Percentiles rank a stretch among this genome's conserved stretches.
Evolutionary conservation across 2,797 vertebrate species (phyloP).

Genomic region (Darevskia mixta): DNA sequence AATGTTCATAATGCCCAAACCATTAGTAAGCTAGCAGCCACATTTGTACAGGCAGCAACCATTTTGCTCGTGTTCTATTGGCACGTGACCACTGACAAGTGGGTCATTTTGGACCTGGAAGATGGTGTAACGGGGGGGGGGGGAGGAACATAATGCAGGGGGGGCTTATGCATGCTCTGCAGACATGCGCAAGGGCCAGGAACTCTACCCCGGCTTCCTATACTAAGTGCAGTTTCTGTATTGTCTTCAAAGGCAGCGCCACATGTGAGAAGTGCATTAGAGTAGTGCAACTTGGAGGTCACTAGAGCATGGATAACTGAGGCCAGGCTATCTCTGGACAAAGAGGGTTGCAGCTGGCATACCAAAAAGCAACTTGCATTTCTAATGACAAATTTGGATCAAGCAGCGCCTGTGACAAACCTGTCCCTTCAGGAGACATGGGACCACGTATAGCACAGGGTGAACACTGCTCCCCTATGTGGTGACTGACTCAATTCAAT

Average conservation of each 20-base stretch:
- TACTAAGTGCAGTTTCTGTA: not conserved
- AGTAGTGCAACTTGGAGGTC: not conserved
- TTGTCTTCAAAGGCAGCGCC: not conserved
- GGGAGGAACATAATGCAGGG: no score
- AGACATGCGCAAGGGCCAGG: no score
- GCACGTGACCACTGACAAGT: no score
- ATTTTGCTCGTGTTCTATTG: no score
- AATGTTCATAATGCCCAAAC: not conserved
- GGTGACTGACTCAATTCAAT: not conserved
- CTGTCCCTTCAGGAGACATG: not conserved
- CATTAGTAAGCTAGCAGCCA: not conserved
- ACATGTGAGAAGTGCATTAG: not conserved
- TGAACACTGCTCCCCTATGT: not conserved
- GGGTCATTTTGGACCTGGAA: no score
- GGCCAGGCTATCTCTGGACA: no score
- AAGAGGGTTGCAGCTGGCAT: no score
- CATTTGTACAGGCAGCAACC: not conserved
- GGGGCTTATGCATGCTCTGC: no score
- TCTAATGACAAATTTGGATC: not conserved
- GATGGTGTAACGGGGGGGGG: no score
- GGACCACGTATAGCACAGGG: no score
- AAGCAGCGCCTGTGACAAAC: not conserved
- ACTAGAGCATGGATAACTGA: no score
- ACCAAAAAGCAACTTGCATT: not conserved
- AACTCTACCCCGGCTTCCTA: no score